These are phyloP conservation scores for Puffinus mauretanicus DNA, from an alignment of 2,113 vertebrate species.

Conservation along the genomic window DNA sequence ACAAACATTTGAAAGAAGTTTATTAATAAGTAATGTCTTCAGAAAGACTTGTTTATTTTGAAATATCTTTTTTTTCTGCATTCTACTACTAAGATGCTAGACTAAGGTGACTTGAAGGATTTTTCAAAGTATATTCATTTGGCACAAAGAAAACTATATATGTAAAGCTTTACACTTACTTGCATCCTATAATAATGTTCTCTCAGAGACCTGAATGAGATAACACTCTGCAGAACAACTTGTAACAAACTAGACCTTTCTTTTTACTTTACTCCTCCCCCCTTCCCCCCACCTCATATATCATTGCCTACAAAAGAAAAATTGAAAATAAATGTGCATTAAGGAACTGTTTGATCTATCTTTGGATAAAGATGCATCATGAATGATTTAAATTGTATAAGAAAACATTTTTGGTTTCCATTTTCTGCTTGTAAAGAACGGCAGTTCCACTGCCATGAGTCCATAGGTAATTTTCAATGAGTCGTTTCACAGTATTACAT, in stretches of 20 bases:
- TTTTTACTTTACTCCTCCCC: background rate
- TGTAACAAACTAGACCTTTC: background rate
- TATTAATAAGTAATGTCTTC: background rate
- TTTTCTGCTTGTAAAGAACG: slow-evolving; percentile 10
- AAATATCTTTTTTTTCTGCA: background rate
- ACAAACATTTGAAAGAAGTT: background rate
- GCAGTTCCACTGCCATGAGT: background rate
- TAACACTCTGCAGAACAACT: background rate
- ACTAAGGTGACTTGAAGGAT: background rate
- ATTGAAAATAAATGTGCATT: background rate
- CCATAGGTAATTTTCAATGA: slow-evolving; percentile 34
- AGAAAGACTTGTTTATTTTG: background rate
- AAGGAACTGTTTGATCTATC: background rate
- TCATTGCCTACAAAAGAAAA: background rate
- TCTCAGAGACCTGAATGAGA: background rate
- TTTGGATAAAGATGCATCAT: background rate
- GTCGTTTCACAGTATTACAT: slow-evolving; percentile 39
- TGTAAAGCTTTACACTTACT: background rate
- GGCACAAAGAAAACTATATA: background rate
- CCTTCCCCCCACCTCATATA: accelerated
- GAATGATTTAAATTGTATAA: background rate
- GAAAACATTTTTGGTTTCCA: background rate
- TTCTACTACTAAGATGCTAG: background rate
- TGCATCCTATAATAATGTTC: background rate
- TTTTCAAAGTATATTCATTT: background rate